Base-by-base conservation (phyloP, 2,888 invertebrate genomes). In the Drosophila mimica region DNA sequence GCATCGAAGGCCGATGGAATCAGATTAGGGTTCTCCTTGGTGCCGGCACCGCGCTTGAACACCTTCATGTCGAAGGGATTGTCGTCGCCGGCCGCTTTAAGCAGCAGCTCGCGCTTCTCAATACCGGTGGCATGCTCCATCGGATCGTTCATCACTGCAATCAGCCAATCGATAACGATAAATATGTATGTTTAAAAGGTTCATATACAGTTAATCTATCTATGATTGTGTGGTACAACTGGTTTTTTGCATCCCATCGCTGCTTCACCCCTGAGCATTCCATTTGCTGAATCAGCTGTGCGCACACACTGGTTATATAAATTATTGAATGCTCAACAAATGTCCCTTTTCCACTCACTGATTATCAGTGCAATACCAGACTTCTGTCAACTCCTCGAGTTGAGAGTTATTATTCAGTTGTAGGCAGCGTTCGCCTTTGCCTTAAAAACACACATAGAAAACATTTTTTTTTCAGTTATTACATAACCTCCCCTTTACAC, bases 121-220 rank as follows among this genome's bases (percentile, higher is more conserved):
- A 98, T 92, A 87, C 99, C 99, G 36, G 98, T 98, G 31, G 98
- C 97, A 92, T 98, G 97, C 91, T 99, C 99, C 90, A 98, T 81
- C 34, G 98, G 97, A 92, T 98, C 98, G 56, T 97, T 96, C 95
- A 97, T 95, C 94, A 95, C 96, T 96, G 77, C 56, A 81, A 82
- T 31, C 51, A 43, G 11, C 17, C n/a, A 34, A 54, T 20, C 31
- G 49, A 52, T 48, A 62, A 60, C 15, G 30, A 66, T 69, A 20
- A 31, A 15, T 17, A n/a, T 59, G 25, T 58, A 17, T 46, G 31
- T 20, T 57, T 53, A 60, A 53, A 25, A 34, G 15, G 34, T 20
- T 20, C n/a, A 20, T 33, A 52, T 2, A 20, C 9, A 25, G 53
- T 46, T 46, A 46, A 46, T 46, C 34, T 36, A 54, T 15, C 17